Base-by-base conservation (phyloP, 2,113 vertebrate genomes). In the Megaceryle maxima region DNA sequence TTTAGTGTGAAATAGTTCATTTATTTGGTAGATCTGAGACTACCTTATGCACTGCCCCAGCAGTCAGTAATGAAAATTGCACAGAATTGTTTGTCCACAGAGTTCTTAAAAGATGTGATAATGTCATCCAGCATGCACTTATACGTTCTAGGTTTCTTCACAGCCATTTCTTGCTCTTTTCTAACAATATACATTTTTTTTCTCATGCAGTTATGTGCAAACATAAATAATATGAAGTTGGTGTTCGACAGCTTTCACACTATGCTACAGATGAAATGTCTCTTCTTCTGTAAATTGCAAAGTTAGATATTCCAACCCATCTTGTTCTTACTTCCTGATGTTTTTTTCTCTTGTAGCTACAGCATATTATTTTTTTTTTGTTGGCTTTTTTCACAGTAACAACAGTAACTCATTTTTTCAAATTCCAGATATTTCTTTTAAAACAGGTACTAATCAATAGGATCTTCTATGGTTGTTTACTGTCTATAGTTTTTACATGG, bases 391-490 rank as follows among this genome's bases (percentile, higher is more conserved):
- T 35, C 7, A 75, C 33, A 79, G 63, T 68, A 82, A 57, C 13
- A 16, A 73, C 16, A 70, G 26, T 92, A 92, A 55, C 18, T 81
- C 0, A 11, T 89, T 87, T 93, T 67, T 51, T 57, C 60, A 60
- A 68, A 67, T 12, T 92, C 73, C 68, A 75, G 46, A 10, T 22
- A 25, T 87, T 84, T 87, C 2, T 68, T 96, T 97, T 85, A 57
- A 93, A 96, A 90, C 35, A 94, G 62, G 24, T 81, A 79, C n/a
- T 86, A 84, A 93, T 95, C 81, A 48, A 59, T 59, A 93, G 84
- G 76, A 14, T 94, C 63, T 66, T 78, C 60, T 77, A 92, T 94
- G 94, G 84, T 93, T 82, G 72, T 51, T 94, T 72, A 75, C 75
- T 89, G 44, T 80, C 31, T 78, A 28, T 25, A 83, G 85, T 41